Percentiles rank a stretch among this genome's conserved stretches.
These are phyloP conservation scores for Rhinichthys osculus DNA, from an alignment of 2,797 vertebrate species.

Conservation along the genomic window DNA sequence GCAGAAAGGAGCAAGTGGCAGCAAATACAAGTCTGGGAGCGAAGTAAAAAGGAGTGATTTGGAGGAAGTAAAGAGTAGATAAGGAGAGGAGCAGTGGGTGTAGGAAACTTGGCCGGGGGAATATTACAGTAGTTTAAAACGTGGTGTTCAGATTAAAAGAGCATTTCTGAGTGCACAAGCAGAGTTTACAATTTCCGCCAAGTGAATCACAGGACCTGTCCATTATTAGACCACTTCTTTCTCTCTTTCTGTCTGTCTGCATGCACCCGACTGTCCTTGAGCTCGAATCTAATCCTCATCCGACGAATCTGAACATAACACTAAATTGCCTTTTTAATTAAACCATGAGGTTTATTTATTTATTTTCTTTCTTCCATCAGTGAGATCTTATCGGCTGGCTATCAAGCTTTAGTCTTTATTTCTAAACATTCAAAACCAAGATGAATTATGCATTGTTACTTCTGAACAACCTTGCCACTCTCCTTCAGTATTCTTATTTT, in stretches of 20 bases:
- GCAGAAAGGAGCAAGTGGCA: conserved; percentile 38
- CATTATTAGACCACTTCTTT: conserved; percentile 61
- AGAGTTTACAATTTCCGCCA: conserved; percentile 74
- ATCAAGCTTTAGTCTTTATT: conserved; percentile 39
- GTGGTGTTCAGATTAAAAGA: conserved; percentile 68
- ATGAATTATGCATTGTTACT: conserved; percentile 55
- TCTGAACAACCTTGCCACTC: conserved; percentile 42
- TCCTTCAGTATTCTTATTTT: conserved; percentile 46
- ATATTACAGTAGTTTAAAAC: conserved; percentile 69
- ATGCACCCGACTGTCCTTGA: conserved; percentile 58
- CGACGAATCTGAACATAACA: conserved; percentile 63
- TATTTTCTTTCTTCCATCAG: conserved; percentile 52
- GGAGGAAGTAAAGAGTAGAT: conserved; percentile 46
- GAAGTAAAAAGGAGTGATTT: conserved; percentile 42
- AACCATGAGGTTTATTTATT: conserved; percentile 58
- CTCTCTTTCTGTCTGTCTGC: conserved; percentile 14
- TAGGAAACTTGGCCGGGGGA: conserved; percentile 54
- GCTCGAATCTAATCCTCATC: conserved; percentile 65
- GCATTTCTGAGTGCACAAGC: conserved; percentile 60
- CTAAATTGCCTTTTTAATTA: conserved; percentile 67
- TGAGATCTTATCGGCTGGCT: conserved; percentile 58
- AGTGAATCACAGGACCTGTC: conserved; percentile 74
- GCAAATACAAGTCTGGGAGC: background rate
- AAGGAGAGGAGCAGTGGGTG: conserved; percentile 19
- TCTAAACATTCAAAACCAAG: conserved; percentile 34